Evolutionary conservation across 1,140 invertebrate species (phyloP), one percentile per base, ranked within the genome.

Genomic region (Leptinotarsa undecemlineata): DNA sequence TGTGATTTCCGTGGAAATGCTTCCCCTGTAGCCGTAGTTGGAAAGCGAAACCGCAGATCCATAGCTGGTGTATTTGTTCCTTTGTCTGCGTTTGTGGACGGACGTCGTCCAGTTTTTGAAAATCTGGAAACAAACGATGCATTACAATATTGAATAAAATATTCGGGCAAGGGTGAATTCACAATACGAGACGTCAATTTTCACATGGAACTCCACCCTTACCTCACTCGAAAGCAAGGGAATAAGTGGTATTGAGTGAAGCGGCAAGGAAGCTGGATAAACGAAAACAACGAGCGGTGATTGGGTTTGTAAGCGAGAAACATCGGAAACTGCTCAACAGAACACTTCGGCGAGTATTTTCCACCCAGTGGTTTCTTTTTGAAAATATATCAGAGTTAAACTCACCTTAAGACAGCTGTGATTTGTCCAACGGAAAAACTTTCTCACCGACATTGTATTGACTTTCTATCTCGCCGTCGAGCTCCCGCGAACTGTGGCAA

Each of bases 401-500:
- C 78, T 78, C 73, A 82, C 81, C 74, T 82, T 79, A 48, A 82
- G 71, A 51, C 81, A 82, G 64, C 79, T 80, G 66, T 79, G 75
- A 21, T 79, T 78, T 15, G 78, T 77, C 73, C 73, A 75, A 11
- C 48, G 62, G 62, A 81, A 81, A 51, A 81, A 78, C 70, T 78
- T 81, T 72, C 64, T 80, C 57, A 81, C 75, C 3, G 79, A 78
- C 81, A 82, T 82, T 21, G 51, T 77, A 51, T 69, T 20, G 23
- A 48, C 19, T 19, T 42, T 57, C 20, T 70, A 48, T 17, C 57
- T 21, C 23, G 21, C 19, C 71, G 68, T 66, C 71, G 69, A 21
- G 64, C 66, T 4, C 20, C n/a, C 48, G 26, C 19, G 14, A n/a
- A 23, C 51, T 11, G 11, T 20, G 17, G 21, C 33, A 42, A 42